Conservation (phyloP, 2,113 vertebrate species). For the Sterrhoptilus dennistouni region DNA sequence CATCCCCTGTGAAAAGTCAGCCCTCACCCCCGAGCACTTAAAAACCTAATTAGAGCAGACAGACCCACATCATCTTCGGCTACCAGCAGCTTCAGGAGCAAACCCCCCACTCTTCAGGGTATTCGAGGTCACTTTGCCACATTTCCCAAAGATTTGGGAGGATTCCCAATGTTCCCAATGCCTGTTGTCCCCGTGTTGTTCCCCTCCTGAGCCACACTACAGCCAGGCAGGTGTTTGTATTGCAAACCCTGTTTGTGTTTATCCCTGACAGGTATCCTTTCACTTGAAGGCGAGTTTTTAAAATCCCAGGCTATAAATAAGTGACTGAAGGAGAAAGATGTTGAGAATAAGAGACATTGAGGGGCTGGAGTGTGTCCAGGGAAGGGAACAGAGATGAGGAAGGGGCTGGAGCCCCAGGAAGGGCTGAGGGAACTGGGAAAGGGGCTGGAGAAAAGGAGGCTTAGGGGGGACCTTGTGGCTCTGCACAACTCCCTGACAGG, state of each 20-base stretch:
- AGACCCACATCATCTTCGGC: not conserved
- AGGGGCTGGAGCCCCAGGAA: not conserved
- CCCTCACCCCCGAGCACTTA: not conserved
- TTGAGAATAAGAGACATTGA: not conserved
- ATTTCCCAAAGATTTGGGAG: not conserved
- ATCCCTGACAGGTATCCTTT: not conserved
- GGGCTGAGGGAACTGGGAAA: not conserved
- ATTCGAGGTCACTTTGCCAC: conserved; percentile 5
- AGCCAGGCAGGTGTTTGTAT: not conserved
- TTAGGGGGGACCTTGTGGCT: not conserved
- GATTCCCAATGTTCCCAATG: not conserved
- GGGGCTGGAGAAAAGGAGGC: not conserved
- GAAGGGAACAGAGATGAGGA: accelerated
- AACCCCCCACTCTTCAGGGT: not conserved
- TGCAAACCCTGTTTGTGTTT: not conserved
- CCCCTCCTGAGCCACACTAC: accelerated
- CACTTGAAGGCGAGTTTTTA: not conserved
- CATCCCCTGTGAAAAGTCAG: not conserved
- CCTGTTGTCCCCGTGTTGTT: not conserved
- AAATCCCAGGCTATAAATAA: not conserved
- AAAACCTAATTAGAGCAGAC: conserved; percentile 28
- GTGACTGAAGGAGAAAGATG: not conserved
- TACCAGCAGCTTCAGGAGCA: not conserved
- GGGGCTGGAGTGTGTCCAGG: accelerated
- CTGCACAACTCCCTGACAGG: not conserved